A percentile compares a stretch with the other conserved stretches of the same genome.
Evolutionary conservation across 2,888 invertebrate species (phyloP).

Genomic region (Caenorhabditis auriculariae): DNA sequence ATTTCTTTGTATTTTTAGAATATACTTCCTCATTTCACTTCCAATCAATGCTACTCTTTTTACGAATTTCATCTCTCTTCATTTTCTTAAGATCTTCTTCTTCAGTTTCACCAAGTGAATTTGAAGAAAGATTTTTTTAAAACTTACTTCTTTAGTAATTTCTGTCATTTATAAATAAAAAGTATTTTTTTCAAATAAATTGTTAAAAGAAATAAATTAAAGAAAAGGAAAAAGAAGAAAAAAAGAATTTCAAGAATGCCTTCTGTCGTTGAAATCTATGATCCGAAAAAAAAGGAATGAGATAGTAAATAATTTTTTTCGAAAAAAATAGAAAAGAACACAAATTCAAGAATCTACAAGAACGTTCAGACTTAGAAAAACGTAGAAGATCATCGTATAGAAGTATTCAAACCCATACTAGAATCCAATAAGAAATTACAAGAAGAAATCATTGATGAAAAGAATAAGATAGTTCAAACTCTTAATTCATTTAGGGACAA

Average conservation of each 20-base stretch:
- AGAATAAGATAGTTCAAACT: constrained; percentile 42
- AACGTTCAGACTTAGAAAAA: constrained; percentile 24
- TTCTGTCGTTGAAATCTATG: constrained; percentile 27
- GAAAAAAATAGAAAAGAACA: constrained; percentile 33
- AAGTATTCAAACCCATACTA: constrained; percentile 43
- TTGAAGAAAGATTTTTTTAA: constrained; percentile 7
- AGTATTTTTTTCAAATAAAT: not conserved
- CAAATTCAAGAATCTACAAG: constrained; percentile 28
- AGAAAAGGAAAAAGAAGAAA: not conserved
- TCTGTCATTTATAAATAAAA: constrained; percentile 20
- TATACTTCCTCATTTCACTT: constrained; percentile 24
- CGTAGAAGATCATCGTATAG: constrained; percentile 38
- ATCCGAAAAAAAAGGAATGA: constrained; percentile 35
- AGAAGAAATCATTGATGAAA: constrained; percentile 44
- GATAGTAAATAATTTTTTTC: constrained; percentile 25
- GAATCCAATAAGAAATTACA: constrained; percentile 43
- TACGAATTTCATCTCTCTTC: constrained; percentile 28
- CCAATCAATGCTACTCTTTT: constrained; percentile 19
- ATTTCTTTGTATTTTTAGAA: constrained; percentile 18
- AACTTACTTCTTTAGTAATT: constrained; percentile 16
- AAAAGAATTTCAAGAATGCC: constrained; percentile 7
- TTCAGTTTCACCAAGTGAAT: too few relatives aligned
- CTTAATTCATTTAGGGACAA: constrained; percentile 23
- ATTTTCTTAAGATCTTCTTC: constrained; percentile 23
- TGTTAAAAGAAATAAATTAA: too few relatives aligned